These are phyloP conservation scores for Shinisaurus crocodilurus DNA, from an alignment of 2,113 vertebrate genomes.

Conservation along the genomic window DNA sequence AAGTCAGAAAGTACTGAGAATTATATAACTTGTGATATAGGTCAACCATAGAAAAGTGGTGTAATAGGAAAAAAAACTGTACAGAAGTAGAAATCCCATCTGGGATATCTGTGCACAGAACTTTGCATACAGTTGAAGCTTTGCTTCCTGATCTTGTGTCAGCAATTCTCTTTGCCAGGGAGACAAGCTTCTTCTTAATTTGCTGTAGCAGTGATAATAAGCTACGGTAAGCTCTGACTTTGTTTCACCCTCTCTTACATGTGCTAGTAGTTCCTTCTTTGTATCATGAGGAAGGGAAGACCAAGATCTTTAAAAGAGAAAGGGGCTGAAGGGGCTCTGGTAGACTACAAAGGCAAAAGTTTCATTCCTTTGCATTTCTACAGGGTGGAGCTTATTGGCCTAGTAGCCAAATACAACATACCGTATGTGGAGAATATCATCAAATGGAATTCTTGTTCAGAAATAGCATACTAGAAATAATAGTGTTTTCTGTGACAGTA, in stretches of 20 bases:
- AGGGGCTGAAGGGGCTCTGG: too few species aligned
- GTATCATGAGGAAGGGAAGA: background rate
- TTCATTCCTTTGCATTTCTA: background rate
- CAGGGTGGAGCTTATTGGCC: background rate
- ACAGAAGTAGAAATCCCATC: background rate
- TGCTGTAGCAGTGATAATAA: background rate
- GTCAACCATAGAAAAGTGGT: background rate
- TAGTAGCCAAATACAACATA: background rate
- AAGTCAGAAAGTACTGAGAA: background rate
- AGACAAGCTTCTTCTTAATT: background rate
- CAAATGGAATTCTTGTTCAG: background rate
- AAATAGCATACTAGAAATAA: background rate
- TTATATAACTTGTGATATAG: background rate
- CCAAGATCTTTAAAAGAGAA: background rate
- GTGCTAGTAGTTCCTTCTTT: background rate
- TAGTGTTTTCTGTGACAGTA: background rate
- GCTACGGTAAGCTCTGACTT: too few species aligned
- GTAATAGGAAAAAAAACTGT: background rate
- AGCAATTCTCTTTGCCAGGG: background rate
- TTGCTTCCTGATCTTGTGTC: background rate
- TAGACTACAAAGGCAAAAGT: background rate
- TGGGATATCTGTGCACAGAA: background rate
- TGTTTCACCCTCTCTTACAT: background rate
- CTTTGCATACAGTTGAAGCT: background rate
- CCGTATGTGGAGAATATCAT: background rate